Evolutionary conservation across 37 sponge, comb jelly and placozoan species (phyloP).

Genomic region (Axinella damicornis): DNA sequence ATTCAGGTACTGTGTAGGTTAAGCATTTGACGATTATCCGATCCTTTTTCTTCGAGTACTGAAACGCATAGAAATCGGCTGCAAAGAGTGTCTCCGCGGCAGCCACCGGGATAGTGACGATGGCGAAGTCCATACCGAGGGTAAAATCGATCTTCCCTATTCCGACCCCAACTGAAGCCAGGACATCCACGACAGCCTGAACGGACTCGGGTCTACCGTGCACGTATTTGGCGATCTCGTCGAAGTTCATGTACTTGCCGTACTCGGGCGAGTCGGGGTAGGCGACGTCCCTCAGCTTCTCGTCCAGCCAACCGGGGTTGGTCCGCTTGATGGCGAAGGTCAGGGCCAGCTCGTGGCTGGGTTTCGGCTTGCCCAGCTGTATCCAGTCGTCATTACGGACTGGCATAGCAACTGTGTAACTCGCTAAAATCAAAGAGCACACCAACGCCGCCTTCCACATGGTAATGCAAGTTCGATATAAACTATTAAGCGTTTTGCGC

Average conservation of each 20-base stretch:
- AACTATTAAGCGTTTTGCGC: too few relatives aligned
- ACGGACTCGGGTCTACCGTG: constrained; percentile 54
- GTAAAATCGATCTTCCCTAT: constrained; percentile 28
- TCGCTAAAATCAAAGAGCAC: too few relatives aligned
- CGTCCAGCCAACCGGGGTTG: background rate
- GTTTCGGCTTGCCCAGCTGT: too few relatives aligned
- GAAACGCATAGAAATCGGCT: constrained; percentile 57
- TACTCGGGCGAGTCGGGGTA: constrained; percentile 72
- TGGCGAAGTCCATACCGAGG: constrained; percentile 64
- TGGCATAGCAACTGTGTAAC: too few relatives aligned
- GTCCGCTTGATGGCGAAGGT: too few relatives aligned
- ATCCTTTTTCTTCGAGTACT: background rate
- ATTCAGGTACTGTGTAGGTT: constrained; percentile 41
- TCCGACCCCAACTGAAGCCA: background rate
- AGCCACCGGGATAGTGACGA: constrained; percentile 39
- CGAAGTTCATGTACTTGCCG: constrained; percentile 72
- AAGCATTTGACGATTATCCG: constrained; percentile 12
- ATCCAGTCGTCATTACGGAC: too few relatives aligned
- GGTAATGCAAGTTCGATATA: too few relatives aligned
- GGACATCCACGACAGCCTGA: constrained; percentile 1
- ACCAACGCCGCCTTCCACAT: too few relatives aligned
- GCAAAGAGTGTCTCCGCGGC: constrained; percentile 55
- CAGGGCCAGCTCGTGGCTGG: too few relatives aligned
- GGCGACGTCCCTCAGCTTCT: constrained; percentile 55
- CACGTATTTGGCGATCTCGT: constrained; percentile 73